phyloP scores from a whole-genome alignment of 92 coral and sea anemone species.

The Epizoanthus rinbou region DNA sequence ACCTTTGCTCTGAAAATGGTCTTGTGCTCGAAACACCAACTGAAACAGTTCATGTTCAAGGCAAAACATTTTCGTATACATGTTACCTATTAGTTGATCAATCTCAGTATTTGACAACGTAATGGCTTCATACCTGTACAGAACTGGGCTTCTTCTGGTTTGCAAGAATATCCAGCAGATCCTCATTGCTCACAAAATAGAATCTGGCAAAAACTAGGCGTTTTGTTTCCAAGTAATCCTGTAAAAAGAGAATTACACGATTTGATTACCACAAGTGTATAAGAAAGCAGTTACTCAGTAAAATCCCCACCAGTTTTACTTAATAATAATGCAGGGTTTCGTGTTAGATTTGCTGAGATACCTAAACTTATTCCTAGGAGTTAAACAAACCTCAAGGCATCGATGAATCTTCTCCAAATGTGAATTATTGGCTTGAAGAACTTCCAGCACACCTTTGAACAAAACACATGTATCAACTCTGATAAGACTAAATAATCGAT shows the following conservation, averaged over 20 bases:
- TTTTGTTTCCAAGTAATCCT: conserved; percentile 98
- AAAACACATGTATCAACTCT: background rate
- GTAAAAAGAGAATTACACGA: background rate
- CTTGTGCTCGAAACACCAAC: too few species aligned
- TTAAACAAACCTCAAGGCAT: conserved; percentile 82
- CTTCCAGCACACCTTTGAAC: conserved; percentile 88
- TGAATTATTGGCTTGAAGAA: conserved; percentile 89
- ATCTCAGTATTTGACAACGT: background rate
- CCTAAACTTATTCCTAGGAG: background rate
- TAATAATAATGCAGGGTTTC: background rate
- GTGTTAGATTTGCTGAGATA: background rate
- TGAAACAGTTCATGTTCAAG: too few species aligned
- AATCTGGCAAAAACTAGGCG: conserved; percentile 92
- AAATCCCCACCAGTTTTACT: too few species aligned
- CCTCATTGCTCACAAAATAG: conserved; percentile 95
- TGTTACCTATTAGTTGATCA: too few species aligned
- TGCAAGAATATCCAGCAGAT: conserved; percentile 89
- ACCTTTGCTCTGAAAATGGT: too few species aligned
- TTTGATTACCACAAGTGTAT: background rate
- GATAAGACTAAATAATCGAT: too few species aligned
- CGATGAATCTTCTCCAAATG: conserved; percentile 95
- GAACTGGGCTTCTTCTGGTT: conserved; percentile 92
- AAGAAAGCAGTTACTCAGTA: background rate
- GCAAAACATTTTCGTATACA: too few species aligned
- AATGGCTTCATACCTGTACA: conserved; percentile 69